These are phyloP conservation scores for Torymus texanus DNA, from an alignment of 2,888 invertebrate species.

Conservation along the genomic window DNA sequence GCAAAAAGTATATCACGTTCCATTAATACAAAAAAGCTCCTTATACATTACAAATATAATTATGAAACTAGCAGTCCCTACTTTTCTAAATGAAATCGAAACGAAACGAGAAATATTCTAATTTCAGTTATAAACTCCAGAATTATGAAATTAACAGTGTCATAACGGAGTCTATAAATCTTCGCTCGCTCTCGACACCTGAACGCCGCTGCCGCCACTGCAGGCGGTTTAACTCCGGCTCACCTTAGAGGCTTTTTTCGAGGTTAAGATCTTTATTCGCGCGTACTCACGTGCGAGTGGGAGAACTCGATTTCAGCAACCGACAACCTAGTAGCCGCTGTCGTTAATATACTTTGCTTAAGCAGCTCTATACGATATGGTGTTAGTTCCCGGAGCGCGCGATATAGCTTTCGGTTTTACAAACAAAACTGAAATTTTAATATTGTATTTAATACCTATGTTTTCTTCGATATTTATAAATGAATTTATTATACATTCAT, in stretches of 20 bases:
- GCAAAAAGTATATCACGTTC: too few species aligned
- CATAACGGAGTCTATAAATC: constrained; percentile 40
- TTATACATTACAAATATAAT: too few species aligned
- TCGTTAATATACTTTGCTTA: constrained; percentile 42
- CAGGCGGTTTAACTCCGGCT: constrained; percentile 1
- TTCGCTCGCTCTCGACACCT: background rate
- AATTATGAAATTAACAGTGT: constrained; percentile 47
- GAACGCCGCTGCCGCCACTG: background rate
- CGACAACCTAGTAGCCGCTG: background rate
- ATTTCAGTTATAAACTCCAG: background rate
- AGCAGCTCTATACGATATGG: constrained; percentile 38
- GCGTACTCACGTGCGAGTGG: constrained; percentile 16
- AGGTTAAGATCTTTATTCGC: constrained; percentile 53
- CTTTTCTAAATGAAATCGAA: background rate
- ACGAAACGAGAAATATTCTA: constrained; percentile 1
- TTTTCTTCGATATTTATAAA: too few species aligned
- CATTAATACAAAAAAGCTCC: too few species aligned
- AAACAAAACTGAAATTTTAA: constrained; percentile 34
- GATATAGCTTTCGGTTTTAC: constrained; percentile 43
- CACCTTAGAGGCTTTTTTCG: constrained; percentile 36
- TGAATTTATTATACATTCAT: too few species aligned
- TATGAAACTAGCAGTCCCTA: too few species aligned
- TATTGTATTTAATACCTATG: too few species aligned
- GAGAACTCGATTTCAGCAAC: constrained; percentile 53
- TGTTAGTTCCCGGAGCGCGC: constrained; percentile 26